Evolutionary conservation across 30 jellyfish, hydroid and myxozoan species (phyloP), one percentile per base, ranked within the genome.

Genomic region (Aurelia aurita complex sp. Pacific): DNA sequence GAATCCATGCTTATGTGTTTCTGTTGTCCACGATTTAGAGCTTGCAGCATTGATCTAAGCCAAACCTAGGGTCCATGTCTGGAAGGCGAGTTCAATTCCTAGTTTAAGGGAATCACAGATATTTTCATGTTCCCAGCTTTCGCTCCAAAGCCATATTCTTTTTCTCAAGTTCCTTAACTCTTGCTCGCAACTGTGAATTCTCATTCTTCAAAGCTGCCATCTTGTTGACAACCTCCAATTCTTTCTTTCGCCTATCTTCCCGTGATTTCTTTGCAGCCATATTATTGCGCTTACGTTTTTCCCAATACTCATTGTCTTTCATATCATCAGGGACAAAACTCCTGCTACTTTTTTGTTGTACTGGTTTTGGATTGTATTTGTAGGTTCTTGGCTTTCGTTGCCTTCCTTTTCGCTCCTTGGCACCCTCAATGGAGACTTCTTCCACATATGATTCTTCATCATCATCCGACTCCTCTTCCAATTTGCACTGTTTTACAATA

Each of bases 191-290:
- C 16, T 92, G 91, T 4, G 88, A n/a, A 70, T 86, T 87, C 53
- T 73, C 87, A 50, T 69, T 67, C 77, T 86, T 90, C 76, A 92
- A 74, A 46, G 17, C 71, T 11, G 90, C 88, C 76, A 80, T 69
- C 17, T 77, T 86, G 77, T 69, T 70, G 8, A 92, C 64, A 50
- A 92, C 94, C 76, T 92, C 98, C 46, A 92, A 86, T 74, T 92
- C 98, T 73, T 92, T 92, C 72, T 79, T 86, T 60, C 98, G 83
- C 17, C 98, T 87, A 71, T 92, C 96, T 68, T 92, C 98, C 74
- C 98, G 82, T 15, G 98, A 92, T 62, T 86, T 92, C 67, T 92
- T 92, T 10, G 98, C 98, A 1, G 98, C 98, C 50, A 77, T 82
- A 81, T 92, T 92, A 62, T 92, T 92, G 43, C 98, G 40, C 66